These are phyloP conservation scores for Cossypha heuglini DNA, from an alignment of 2,797 vertebrate genomes.

Conservation along the genomic window DNA sequence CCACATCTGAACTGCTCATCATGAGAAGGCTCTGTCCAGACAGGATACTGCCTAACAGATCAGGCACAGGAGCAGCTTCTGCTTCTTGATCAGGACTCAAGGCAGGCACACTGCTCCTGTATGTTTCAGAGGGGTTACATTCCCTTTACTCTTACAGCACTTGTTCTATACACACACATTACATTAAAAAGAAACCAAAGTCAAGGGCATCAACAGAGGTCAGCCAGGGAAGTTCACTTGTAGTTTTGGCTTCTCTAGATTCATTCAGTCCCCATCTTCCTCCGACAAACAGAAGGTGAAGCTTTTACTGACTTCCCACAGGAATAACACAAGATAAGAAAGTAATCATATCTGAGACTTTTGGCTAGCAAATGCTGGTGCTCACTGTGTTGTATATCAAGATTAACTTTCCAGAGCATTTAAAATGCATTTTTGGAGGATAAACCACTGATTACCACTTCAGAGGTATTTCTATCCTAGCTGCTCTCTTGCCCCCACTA, in stretches of 20 bases:
- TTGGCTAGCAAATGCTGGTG: not conserved
- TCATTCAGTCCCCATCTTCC: not conserved
- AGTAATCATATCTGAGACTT: not conserved
- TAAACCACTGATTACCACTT: not conserved
- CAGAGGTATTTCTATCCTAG: not conserved
- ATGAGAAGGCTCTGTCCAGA: slow-evolving; percentile 91
- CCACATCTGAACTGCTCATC: slow-evolving; percentile 89
- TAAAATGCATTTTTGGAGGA: not conserved
- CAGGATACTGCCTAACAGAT: slow-evolving; percentile 93
- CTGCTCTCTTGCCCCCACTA: not conserved
- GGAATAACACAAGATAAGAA: not conserved
- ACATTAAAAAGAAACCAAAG: slow-evolving; percentile 36
- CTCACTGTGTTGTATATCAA: not conserved
- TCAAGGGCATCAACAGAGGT: not conserved
- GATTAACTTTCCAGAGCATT: not conserved
- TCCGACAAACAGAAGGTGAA: not conserved
- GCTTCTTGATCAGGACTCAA: slow-evolving; percentile 71
- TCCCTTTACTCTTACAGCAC: slow-evolving; percentile 54
- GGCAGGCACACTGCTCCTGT: slow-evolving; percentile 69
- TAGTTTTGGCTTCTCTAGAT: not conserved
- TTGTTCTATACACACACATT: slow-evolving; percentile 29
- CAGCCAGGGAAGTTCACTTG: not conserved
- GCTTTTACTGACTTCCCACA: not conserved
- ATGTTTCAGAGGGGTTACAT: slow-evolving; percentile 52
- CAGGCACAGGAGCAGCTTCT: slow-evolving; percentile 85